Evolutionary conservation across 2,797 vertebrate species (phyloP).

Genomic region (Alca torda): DNA sequence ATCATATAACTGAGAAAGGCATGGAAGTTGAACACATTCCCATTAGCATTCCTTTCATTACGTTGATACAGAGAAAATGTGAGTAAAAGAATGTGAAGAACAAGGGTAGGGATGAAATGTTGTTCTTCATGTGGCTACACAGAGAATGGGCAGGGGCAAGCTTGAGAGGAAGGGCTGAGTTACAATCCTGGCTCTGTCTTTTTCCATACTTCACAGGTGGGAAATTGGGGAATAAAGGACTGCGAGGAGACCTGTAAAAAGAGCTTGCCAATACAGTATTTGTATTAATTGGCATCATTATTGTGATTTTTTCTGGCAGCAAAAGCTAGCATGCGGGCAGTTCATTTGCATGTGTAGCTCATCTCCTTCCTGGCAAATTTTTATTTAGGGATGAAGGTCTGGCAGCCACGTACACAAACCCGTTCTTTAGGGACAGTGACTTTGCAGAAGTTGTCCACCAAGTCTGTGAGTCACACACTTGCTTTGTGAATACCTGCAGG

Average conservation of each 20-base stretch:
- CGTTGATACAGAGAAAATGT: constrained; percentile 80
- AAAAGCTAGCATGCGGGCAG: not conserved
- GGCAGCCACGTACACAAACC: not conserved
- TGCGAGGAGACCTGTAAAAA: not conserved
- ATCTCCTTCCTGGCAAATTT: not conserved
- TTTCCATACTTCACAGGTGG: not conserved
- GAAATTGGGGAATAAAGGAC: not conserved
- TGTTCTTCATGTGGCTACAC: not conserved
- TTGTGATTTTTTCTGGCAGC: not conserved
- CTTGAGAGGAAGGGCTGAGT: not conserved
- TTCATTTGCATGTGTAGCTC: not conserved
- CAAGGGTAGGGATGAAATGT: not conserved
- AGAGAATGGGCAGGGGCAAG: not conserved
- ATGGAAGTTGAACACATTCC: constrained; percentile 91
- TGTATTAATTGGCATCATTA: not conserved
- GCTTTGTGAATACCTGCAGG: not conserved
- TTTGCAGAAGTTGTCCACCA: not conserved
- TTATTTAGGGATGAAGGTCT: not conserved
- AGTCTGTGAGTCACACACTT: not conserved
- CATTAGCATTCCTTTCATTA: constrained; percentile 84
- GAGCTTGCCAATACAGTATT: not conserved
- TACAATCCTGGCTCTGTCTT: not conserved
- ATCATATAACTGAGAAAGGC: constrained; percentile 79
- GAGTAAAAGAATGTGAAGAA: constrained; percentile 55
- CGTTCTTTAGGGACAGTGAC: not conserved